Percentiles rank a stretch among this genome's conserved stretches.
Conservation (phyloP, 2,113 vertebrate genomes). For the Accipiter virgatus region DNA sequence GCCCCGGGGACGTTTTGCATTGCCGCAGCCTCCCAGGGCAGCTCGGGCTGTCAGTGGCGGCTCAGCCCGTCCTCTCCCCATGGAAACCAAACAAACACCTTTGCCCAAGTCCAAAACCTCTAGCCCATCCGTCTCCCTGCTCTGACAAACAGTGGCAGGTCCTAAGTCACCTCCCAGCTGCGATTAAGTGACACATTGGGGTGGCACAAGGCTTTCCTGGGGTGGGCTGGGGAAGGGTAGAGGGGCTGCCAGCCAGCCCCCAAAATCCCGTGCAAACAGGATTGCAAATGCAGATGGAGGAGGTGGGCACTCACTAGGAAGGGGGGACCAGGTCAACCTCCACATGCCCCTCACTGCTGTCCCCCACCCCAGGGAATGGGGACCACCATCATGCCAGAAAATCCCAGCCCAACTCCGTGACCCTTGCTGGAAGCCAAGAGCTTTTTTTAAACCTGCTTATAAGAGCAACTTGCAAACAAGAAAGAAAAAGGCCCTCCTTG, state of each 20-base stretch:
- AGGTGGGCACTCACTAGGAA: neutral
- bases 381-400: neutral
- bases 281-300: neutral
- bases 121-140: neutral
- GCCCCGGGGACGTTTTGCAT: neutral
- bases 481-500: neutral
- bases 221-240: neutral
- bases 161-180: neutral
- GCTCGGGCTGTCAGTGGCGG: neutral
- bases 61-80: neutral
- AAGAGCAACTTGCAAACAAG: neutral
- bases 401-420: neutral
- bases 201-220: neutral
- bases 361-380: fast-evolving
- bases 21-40: neutral
- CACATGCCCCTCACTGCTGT: neutral
- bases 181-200: fast-evolving
- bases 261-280: neutral
- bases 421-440: neutral
- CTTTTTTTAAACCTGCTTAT: neutral
- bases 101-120: neutral
- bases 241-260: neutral
- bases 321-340: neutral
- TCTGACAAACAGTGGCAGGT: neutral
- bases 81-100: constrained; percentile 23